Conservation (phyloP, 2,113 vertebrate genomes). For the Galbula dea region DNA sequence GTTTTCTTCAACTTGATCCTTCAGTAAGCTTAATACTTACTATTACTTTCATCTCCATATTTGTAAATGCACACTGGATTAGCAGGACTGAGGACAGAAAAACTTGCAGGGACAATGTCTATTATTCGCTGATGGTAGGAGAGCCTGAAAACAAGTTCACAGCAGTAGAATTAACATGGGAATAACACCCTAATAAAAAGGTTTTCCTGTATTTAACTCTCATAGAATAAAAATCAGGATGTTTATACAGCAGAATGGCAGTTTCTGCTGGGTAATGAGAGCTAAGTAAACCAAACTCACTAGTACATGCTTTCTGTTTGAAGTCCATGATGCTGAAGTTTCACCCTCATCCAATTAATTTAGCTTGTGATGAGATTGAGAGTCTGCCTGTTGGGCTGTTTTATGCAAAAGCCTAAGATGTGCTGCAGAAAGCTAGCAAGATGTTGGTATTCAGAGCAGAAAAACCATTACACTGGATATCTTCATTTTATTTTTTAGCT, state of each 20-base stretch:
- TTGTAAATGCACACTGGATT: slow-evolving; percentile 89
- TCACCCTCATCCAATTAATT: neutral
- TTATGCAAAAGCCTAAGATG: neutral
- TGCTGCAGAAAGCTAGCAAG: neutral
- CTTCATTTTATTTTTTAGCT: neutral
- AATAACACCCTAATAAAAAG: neutral
- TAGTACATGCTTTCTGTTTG: neutral
- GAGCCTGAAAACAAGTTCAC: slow-evolving; percentile 76
- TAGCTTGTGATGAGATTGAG: neutral
- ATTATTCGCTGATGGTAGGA: slow-evolving; percentile 96
- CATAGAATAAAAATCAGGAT: neutral
- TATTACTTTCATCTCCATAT: slow-evolving; percentile 86
- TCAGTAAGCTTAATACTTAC: slow-evolving; percentile 75
- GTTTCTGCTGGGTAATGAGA: neutral
- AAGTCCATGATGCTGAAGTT: neutral
- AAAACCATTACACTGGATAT: neutral
- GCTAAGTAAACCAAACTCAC: neutral
- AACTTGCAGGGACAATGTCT: slow-evolving; percentile 91
- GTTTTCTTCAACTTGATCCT: neutral
- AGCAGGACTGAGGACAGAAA: slow-evolving; percentile 89
- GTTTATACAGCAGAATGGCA: neutral
- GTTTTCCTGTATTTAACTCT: neutral
- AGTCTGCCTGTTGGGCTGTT: neutral
- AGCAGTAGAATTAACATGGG: neutral
- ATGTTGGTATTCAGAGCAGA: neutral